Evolutionary conservation across 2,888 invertebrate genomes (phyloP).

Genomic region (Silvanus unidentatus): DNA sequence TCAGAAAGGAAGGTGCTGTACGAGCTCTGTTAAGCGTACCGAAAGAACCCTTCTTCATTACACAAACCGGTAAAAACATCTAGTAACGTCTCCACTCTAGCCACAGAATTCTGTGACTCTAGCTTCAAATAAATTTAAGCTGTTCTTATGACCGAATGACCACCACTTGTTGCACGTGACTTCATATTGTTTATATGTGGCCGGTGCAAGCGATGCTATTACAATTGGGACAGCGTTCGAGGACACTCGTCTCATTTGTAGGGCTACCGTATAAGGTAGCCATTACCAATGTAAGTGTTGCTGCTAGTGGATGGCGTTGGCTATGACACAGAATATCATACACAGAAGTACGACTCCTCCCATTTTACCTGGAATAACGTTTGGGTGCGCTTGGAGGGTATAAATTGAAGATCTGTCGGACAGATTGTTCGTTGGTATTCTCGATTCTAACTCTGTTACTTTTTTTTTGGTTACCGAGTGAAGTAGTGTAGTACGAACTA

Average conservation of each 20-base stretch:
- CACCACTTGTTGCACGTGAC: constrained; percentile 4
- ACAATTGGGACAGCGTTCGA: no score
- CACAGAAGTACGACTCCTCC: no score
- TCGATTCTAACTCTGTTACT: no score
- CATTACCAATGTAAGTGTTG: constrained; percentile 1
- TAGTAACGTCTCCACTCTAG: constrained; percentile 4
- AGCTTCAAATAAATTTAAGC: constrained; percentile 3
- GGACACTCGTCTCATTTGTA: background rate
- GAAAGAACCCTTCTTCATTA: constrained; percentile 9
- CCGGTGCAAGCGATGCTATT: no score
- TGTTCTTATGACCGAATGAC: constrained; percentile 3
- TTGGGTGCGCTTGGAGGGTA: no score
- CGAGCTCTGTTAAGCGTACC: constrained; percentile 22
- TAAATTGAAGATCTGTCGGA: no score
- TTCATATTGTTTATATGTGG: constrained; percentile 5
- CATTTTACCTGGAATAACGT: no score
- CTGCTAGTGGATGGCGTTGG: background rate
- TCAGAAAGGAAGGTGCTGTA: constrained; percentile 22
- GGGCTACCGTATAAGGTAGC: background rate
- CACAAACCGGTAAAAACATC: constrained; percentile 10
- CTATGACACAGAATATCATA: no score
- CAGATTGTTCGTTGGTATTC: no score
- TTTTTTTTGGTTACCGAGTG: no score
- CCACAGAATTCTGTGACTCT: constrained; percentile 1
- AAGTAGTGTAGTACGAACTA: no score